These are phyloP conservation scores for Lepidonotus clava DNA, from an alignment of 2,888 invertebrate species.

Conservation along the genomic window DNA sequence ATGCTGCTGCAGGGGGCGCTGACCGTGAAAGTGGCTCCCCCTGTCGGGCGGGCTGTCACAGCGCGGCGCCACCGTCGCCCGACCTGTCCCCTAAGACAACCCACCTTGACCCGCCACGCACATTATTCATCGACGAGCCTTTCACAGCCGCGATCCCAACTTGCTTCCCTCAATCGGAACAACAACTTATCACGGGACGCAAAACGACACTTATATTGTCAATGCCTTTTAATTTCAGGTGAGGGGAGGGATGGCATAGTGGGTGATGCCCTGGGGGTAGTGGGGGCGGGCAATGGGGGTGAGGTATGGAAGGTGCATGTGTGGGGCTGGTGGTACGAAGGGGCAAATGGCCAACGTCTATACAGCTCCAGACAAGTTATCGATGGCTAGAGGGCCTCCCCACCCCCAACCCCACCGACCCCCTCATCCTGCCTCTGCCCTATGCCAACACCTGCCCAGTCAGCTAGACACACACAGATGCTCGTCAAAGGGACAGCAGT, in stretches of 20 bases:
- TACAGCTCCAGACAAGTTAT: background rate
- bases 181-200: constrained; percentile 43
- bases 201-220: constrained; percentile 54
- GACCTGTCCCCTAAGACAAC: background rate
- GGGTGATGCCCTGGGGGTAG: background rate
- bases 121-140: constrained; percentile 21
- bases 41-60: constrained; percentile 25
- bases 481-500: background rate
- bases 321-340: background rate
- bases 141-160: background rate
- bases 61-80: constrained; percentile 35
- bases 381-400: constrained; percentile 1
- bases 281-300: background rate
- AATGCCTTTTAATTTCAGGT: constrained; percentile 46
- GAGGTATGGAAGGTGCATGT: background rate
- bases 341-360: background rate
- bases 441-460: constrained; percentile 14
- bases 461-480: constrained; percentile 28
- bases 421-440: background rate
- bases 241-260: background rate
- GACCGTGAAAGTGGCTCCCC: no score
- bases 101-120: constrained; percentile 19
- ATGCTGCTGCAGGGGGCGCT: no score
- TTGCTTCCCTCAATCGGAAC: constrained; percentile 45
- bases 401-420: background rate